Evolutionary conservation across 2,113 vertebrate species (phyloP).

Genomic region (Eubucco bourcierii): DNA sequence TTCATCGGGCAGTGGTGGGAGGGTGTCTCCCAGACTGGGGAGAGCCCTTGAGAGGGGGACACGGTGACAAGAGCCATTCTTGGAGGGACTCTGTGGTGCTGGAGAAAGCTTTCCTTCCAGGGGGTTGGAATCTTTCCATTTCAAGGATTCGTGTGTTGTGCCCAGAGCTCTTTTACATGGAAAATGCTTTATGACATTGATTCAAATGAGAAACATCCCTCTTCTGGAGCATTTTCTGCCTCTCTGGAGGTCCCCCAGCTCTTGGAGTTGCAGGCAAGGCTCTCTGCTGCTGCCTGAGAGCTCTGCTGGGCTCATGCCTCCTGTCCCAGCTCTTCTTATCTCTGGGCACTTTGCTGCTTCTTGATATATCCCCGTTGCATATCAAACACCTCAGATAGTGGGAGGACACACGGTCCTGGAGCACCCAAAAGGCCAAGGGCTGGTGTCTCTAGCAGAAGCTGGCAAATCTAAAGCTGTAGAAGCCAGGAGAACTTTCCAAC

Average conservation of each 20-base stretch:
- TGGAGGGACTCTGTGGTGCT: background rate
- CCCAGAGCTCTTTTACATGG: background rate
- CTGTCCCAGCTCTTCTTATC: background rate
- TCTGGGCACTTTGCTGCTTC: background rate
- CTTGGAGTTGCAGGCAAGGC: background rate
- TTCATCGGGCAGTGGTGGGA: background rate
- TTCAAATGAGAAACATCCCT: background rate
- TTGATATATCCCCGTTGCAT: accelerated
- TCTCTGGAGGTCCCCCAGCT: background rate
- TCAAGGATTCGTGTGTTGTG: background rate
- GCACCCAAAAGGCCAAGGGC: background rate
- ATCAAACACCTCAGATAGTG: background rate
- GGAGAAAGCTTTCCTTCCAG: background rate
- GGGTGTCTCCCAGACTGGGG: background rate
- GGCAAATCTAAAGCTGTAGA: background rate
- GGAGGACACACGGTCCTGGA: background rate
- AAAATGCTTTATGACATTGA: background rate
- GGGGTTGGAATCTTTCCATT: background rate
- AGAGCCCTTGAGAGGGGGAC: background rate
- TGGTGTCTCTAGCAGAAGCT: background rate
- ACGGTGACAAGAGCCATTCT: background rate
- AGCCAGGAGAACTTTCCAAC: background rate
- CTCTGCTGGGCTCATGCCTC: background rate
- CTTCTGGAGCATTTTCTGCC: background rate
- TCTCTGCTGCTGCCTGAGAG: background rate